Evolutionary conservation across 2,797 vertebrate species (phyloP).

Genomic region (Danio tinwini): DNA sequence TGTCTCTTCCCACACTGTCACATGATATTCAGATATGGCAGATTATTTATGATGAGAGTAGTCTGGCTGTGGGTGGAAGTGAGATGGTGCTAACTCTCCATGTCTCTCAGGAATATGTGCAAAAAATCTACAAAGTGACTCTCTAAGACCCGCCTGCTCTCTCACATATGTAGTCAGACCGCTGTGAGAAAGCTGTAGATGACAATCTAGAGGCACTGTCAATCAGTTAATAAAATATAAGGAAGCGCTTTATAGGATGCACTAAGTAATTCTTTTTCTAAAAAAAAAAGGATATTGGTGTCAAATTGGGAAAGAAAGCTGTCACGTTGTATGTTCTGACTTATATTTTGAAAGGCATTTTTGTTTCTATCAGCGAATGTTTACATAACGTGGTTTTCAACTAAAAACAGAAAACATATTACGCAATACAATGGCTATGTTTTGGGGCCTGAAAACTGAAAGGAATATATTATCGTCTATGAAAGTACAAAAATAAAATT

Average conservation of each 20-base stretch:
- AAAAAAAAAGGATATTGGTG: not conserved
- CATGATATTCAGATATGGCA: conserved; percentile 62
- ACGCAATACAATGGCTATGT: too few relatives aligned
- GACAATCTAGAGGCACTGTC: conserved; percentile 28
- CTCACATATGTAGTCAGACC: conserved; percentile 37
- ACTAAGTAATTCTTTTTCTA: not conserved
- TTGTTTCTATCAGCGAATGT: too few relatives aligned
- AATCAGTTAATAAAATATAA: conserved; percentile 23
- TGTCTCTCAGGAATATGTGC: conserved; percentile 52
- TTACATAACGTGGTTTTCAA: too few relatives aligned
- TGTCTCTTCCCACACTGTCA: conserved; percentile 55
- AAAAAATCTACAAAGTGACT: conserved; percentile 53
- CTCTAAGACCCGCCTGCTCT: conserved; percentile 42
- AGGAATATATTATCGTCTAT: too few relatives aligned
- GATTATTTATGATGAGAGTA: conserved; percentile 64
- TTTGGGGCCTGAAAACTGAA: too few relatives aligned
- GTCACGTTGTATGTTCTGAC: too few relatives aligned
- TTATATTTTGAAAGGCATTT: too few relatives aligned
- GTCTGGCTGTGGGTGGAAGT: conserved; percentile 60
- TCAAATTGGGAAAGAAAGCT: not conserved
- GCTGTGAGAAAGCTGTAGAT: conserved; percentile 37
- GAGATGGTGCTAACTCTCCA: conserved; percentile 48
- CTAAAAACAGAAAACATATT: too few relatives aligned
- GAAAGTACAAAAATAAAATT: too few relatives aligned
- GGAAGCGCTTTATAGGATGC: not conserved